Percentiles rank a stretch among this genome's conserved stretches.
These are phyloP conservation scores for Hydriomena furcata DNA, from an alignment of 2,888 invertebrate species.

Conservation along the genomic window DNA sequence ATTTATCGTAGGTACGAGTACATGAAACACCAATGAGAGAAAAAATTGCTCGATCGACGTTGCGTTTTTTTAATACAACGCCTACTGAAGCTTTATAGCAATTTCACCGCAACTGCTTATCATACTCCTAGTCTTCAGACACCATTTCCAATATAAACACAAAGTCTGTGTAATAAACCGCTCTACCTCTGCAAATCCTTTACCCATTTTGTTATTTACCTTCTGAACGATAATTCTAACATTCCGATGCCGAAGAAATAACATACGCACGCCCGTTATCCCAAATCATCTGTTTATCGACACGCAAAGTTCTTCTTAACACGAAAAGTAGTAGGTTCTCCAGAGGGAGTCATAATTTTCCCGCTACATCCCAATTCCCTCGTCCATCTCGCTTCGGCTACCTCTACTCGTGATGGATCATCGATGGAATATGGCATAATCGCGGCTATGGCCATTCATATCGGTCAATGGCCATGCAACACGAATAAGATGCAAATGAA, in stretches of 20 bases:
- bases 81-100: constrained; percentile 6
- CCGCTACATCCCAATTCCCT: constrained; percentile 1
- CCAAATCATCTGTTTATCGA: constrained; percentile 16
- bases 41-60: no score
- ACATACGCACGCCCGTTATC: background rate
- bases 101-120: constrained; percentile 1
- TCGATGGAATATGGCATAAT: background rate
- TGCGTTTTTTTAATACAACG: background rate
- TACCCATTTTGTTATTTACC: no score
- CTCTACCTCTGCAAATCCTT: no score
- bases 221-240: background rate
- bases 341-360: constrained; percentile 6
- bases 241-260: background rate
- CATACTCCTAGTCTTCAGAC: no score
- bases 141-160: no score
- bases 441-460: no score
- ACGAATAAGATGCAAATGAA: constrained; percentile 12
- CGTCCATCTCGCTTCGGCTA: background rate
- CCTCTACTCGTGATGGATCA: background rate
- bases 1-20: no score
- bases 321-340: constrained; percentile 8
- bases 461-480: no score
- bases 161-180: no score
- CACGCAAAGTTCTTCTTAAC: constrained; percentile 4
- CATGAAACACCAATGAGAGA: no score